phyloP scores from a whole-genome alignment of 2,113 vertebrate species.

The Rhea pennata region DNA sequence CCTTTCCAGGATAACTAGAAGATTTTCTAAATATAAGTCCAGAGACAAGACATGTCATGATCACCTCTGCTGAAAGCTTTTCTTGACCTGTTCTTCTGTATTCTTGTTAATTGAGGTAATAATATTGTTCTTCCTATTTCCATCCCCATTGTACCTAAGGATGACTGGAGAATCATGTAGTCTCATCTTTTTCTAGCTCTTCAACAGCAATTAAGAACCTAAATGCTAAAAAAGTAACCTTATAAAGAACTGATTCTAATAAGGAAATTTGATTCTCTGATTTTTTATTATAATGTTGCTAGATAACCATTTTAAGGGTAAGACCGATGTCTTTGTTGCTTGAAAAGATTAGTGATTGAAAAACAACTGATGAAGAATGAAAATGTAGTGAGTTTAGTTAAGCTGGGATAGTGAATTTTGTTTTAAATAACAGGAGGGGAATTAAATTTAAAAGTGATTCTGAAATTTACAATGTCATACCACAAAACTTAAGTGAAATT shows the following conservation, averaged over 20 bases:
- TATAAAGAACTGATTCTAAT: neutral
- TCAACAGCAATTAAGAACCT: neutral
- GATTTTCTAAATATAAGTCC: neutral
- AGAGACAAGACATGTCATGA: neutral
- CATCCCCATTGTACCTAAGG: neutral
- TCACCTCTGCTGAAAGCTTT: neutral
- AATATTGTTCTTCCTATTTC: neutral
- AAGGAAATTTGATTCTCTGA: neutral
- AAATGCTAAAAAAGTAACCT: neutral
- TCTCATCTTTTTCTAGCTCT: neutral
- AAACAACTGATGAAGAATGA: neutral
- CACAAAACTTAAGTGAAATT: neutral
- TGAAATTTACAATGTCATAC: neutral
- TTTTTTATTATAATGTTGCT: neutral
- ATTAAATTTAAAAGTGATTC: neutral
- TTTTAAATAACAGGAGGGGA: neutral
- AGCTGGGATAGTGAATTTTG: neutral
- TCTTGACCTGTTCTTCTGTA: neutral
- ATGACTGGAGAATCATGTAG: neutral
- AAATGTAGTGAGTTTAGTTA: neutral
- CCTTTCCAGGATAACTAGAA: neutral
- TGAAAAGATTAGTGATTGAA: neutral
- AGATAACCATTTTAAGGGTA: neutral
- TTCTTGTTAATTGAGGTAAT: neutral
- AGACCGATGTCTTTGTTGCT: neutral